Evolutionary conservation across 2,888 invertebrate genomes (phyloP).

Genomic region (Chesias legatella): DNA sequence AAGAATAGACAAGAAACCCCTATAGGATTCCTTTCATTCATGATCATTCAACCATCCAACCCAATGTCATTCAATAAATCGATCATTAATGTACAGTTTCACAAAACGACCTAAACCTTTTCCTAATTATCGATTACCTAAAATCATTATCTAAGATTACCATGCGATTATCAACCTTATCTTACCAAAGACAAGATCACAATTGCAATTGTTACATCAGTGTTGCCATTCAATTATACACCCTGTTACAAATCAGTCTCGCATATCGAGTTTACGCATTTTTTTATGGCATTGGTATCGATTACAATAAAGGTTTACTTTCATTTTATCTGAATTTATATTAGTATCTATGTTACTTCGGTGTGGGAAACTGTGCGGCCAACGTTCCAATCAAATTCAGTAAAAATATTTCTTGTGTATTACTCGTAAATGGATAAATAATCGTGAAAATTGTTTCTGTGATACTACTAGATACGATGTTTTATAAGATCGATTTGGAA

Average conservation of each 20-base stretch:
- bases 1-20: too few species aligned
- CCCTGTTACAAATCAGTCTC: slow-evolving; percentile 7
- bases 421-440: too few species aligned
- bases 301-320: slow-evolving; percentile 29
- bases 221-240: slow-evolving; percentile 5
- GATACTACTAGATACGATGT: too few species aligned
- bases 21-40: too few species aligned
- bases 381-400: neutral
- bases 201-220: neutral
- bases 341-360: slow-evolving; percentile 12
- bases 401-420: too few species aligned
- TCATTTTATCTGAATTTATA: slow-evolving; percentile 21
- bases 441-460: too few species aligned
- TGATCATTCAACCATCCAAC: too few species aligned
- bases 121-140: too few species aligned
- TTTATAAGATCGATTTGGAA: too few species aligned
- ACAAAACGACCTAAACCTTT: too few species aligned
- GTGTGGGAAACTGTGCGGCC: neutral
- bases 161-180: slow-evolving; percentile 3
- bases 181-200: neutral
- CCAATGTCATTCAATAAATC: too few species aligned
- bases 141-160: neutral
- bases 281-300: slow-evolving; percentile 11
- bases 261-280: slow-evolving; percentile 5
- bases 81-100: too few species aligned